A percentile compares a stretch with the other conserved stretches of the same genome.
These are phyloP conservation scores for Agrilus cyanescens DNA, from an alignment of 2,888 invertebrate species.

Conservation along the genomic window DNA sequence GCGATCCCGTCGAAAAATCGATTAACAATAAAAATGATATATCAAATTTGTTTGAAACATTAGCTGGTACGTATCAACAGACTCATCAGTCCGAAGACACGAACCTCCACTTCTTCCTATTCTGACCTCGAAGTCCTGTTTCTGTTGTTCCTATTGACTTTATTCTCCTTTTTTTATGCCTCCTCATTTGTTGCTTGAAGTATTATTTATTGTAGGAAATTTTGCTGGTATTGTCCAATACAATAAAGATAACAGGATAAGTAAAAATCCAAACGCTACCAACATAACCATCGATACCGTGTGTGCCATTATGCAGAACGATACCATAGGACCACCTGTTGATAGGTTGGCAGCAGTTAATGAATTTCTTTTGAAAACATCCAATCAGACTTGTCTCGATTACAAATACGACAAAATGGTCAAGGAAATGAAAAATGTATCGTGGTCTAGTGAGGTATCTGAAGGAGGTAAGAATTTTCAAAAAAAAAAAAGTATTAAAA, in stretches of 20 bases:
- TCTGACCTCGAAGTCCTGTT: no score
- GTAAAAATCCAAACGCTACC: constrained; percentile 43
- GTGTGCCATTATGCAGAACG: constrained; percentile 63
- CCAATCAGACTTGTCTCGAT: constrained; percentile 66
- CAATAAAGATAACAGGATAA: constrained; percentile 79
- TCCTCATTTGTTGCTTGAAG: no score
- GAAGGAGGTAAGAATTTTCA: constrained; percentile 45
- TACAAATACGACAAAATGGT: constrained; percentile 72
- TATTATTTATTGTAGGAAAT: constrained; percentile 41
- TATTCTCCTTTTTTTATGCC: no score
- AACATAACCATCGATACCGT: constrained; percentile 70
- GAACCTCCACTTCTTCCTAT: no score
- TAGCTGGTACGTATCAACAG: constrained; percentile 44
- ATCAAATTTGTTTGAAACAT: constrained; percentile 66
- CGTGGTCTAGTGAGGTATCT: constrained; percentile 51
- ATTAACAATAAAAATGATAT: constrained; percentile 52
- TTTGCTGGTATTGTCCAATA: constrained; percentile 91
- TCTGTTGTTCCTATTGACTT: no score
- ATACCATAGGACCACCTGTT: constrained; percentile 47
- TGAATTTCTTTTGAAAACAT: constrained; percentile 50
- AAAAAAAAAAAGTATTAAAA: no score
- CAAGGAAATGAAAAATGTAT: constrained; percentile 48
- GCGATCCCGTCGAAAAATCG: constrained; percentile 56
- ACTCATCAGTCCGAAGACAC: no score
- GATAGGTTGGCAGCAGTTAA: constrained; percentile 66